phyloP scores from a whole-genome alignment of 2,113 vertebrate species.

The Campylomormyrus numenius region DNA sequence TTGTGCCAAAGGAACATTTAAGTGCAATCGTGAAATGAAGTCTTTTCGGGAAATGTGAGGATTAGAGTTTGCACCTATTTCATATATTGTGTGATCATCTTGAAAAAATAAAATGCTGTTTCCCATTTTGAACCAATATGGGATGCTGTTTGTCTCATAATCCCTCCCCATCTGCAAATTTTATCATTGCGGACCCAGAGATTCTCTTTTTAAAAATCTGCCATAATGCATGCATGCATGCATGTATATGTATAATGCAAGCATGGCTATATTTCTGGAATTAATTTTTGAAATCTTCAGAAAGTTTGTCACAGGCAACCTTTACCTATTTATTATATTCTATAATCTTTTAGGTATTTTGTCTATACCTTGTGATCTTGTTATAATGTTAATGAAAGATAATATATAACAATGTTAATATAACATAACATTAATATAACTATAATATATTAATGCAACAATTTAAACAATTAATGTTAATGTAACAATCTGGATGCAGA shows the following conservation, averaged over 20 bases:
- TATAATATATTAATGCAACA: not conserved
- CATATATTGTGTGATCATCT: no score
- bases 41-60: no score
- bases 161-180: no score
- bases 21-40: no score
- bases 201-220: not conserved
- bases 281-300: not conserved
- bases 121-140: no score
- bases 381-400: not conserved
- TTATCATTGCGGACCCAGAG: no score
- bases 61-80: no score
- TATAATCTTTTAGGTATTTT: not conserved
- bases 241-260: not conserved
- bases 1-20: no score
- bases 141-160: no score
- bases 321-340: not conserved
- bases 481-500: not conserved
- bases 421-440: not conserved
- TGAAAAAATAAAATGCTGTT: no score
- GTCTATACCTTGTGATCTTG: not conserved
- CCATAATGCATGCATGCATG: not conserved
- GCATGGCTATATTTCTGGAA: not conserved
- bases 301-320: not conserved
- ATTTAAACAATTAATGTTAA: not conserved
- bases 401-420: not conserved